A percentile compares a stretch with the other conserved stretches of the same genome.
phyloP scores from a whole-genome alignment of 1,140 invertebrate genomes.

The Diachasmimorpha longicaudata region DNA sequence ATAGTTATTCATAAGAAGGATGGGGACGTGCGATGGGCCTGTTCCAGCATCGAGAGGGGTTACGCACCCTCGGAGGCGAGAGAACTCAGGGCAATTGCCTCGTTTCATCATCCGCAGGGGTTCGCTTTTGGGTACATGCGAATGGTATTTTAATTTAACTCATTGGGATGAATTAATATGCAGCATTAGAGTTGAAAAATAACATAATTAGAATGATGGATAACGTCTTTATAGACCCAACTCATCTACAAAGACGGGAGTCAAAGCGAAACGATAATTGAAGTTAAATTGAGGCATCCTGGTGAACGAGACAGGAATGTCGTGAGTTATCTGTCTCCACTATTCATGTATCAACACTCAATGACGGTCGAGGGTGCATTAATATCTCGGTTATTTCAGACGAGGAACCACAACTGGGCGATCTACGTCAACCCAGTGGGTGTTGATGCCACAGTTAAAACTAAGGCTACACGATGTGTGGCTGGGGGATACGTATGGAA shows the following conservation, averaged over 20 bases:
- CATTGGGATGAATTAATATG: too few relatives aligned
- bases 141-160: slow-evolving; percentile 68
- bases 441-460: slow-evolving; percentile 87
- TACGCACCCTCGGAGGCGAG: slow-evolving; percentile 84
- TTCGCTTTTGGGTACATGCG: slow-evolving; percentile 86
- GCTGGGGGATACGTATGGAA: slow-evolving; percentile 93
- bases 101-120: slow-evolving; percentile 88
- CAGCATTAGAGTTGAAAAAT: too few relatives aligned
- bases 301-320: slow-evolving; percentile 82
- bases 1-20: slow-evolving; percentile 84
- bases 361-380: not conserved
- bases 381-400: slow-evolving; percentile 63
- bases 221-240: slow-evolving; percentile 80
- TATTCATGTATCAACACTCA: not conserved
- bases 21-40: slow-evolving; percentile 75
- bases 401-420: slow-evolving; percentile 87
- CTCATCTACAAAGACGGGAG: slow-evolving; percentile 85
- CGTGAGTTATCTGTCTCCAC: slow-evolving; percentile 61
- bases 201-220: too few relatives aligned
- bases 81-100: slow-evolving; percentile 86
- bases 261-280: slow-evolving; percentile 86
- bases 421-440: slow-evolving; percentile 92
- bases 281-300: slow-evolving; percentile 85
- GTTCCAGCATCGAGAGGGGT: slow-evolving; percentile 83
- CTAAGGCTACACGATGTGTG: slow-evolving; percentile 80